phyloP scores from a whole-genome alignment of 35 echinoderm and acorn worm genomes.

The Heliocidaris tuberculata region DNA sequence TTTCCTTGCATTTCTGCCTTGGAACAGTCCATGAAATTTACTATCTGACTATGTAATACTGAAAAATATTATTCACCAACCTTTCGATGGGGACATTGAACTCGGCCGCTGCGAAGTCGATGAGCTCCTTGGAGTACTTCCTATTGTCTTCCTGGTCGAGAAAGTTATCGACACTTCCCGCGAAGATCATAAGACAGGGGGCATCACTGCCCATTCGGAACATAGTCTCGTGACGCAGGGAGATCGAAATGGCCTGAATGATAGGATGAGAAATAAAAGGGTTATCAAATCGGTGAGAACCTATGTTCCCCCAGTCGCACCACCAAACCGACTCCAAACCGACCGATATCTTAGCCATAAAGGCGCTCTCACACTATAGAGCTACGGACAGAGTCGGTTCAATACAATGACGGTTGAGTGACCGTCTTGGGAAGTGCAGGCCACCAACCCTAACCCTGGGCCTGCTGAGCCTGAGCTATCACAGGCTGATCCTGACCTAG shows the following conservation, averaged over 20 bases:
- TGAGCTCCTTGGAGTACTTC: slow-evolving; percentile 38
- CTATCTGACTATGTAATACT: no score
- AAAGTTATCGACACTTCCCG: not conserved
- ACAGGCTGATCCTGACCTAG: no score
- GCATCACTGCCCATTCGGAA: slow-evolving; percentile 43
- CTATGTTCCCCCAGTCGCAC: not conserved
- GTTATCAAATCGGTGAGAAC: not conserved
- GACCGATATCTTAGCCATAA: no score
- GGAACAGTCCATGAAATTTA: no score
- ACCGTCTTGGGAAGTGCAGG: no score
- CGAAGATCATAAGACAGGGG: slow-evolving; percentile 19
- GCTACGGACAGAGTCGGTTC: no score
- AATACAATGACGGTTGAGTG: no score
- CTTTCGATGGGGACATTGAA: slow-evolving; percentile 21
- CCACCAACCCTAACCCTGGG: no score
- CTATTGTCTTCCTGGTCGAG: slow-evolving; percentile 13
- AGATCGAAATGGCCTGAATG: slow-evolving; percentile 12
- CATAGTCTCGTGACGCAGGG: slow-evolving; percentile 33
- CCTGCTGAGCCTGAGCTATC: no score
- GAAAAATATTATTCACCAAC: not conserved
- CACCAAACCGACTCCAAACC: no score
- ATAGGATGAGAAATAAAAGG: not conserved
- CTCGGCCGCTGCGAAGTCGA: slow-evolving; percentile 32
- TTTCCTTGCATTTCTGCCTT: no score
- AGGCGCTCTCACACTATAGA: no score